Base-by-base conservation (phyloP, 2,888 invertebrate species). In the Frankliniella fusca region DNA sequence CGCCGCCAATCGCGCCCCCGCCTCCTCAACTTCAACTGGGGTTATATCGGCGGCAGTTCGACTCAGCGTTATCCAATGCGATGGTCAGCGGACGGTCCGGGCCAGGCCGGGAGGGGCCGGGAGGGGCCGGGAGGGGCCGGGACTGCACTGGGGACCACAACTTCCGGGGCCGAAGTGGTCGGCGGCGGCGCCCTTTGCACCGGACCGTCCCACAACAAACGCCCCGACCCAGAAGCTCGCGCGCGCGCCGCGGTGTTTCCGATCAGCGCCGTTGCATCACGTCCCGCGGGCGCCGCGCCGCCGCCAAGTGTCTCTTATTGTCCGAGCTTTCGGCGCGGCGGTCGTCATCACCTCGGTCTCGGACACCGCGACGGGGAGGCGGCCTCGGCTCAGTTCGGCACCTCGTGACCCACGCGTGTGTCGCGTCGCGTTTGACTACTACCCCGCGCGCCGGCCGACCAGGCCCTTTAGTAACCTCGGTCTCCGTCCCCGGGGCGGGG, bases 381-480 rank as follows among this genome's bases (percentile, higher is more conserved):
- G 54, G 10, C 54, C 54, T 12, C 20, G 61, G 61, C 61, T 61
- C 38, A 38, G 38, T 5, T 38, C 38, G 38, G 38, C 38, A 38
- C 38, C 38, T 38, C 38, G 38, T 5, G 38, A 38, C 38, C 38
- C 38, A 38, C 38, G 61, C 20, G 61, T n/a, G 61, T 15, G 61
- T 20, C 54, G 54, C 10, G 54, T 12, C 2, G 15, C 54, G 54
- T 18, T 54, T 12, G 20, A 12, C 54, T n/a, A 76, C 70, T 76
- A 27, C 70, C 27, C 70, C 70, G 27, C 70, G 70, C 70, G 70
- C 9, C 70, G 11, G 70, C 70, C 70, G 70, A 8, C 23, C 38
- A 27, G 23, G 9, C 70, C 27, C 70, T 76, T 76, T 27, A 76
- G 70, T 76, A 76, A 76, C 27, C 70, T 76, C 70, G 70, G 70